Evolutionary conservation across 2,888 invertebrate genomes (phyloP).

Genomic region (Formica aserva): DNA sequence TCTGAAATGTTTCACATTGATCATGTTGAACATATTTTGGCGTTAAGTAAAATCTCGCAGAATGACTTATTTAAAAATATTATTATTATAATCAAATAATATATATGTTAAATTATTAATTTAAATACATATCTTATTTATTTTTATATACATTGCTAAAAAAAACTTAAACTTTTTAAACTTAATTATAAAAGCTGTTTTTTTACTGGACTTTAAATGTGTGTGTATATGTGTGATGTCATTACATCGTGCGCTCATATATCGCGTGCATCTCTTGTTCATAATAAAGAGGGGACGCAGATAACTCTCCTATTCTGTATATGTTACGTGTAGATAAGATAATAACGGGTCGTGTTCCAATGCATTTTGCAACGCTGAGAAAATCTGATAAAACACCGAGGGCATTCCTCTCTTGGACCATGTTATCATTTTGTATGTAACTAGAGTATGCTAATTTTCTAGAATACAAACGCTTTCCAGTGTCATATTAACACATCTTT

Average conservation of each 20-base stretch:
- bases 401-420: constrained; percentile 11
- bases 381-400: constrained; percentile 52
- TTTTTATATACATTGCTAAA: too few relatives aligned
- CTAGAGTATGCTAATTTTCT: constrained; percentile 1
- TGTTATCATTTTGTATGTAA: constrained; percentile 15
- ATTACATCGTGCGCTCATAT: constrained; percentile 46
- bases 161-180: background rate
- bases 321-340: constrained; percentile 66
- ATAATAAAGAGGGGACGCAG: constrained; percentile 39
- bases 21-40: background rate
- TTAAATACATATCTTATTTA: background rate
- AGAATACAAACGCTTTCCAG: background rate
- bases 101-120: background rate
- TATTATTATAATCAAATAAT: background rate
- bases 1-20: background rate
- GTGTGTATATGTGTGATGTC: constrained; percentile 25
- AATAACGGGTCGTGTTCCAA: constrained; percentile 30
- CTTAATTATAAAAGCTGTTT: background rate
- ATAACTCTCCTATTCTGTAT: constrained; percentile 55
- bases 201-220: constrained; percentile 12
- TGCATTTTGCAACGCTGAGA: constrained; percentile 55
- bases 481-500: background rate
- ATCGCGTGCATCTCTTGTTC: constrained; percentile 61
- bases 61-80: background rate
- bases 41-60: background rate